These are phyloP conservation scores for Chrosomus eos DNA, from an alignment of 2,797 vertebrate genomes.

Conservation along the genomic window DNA sequence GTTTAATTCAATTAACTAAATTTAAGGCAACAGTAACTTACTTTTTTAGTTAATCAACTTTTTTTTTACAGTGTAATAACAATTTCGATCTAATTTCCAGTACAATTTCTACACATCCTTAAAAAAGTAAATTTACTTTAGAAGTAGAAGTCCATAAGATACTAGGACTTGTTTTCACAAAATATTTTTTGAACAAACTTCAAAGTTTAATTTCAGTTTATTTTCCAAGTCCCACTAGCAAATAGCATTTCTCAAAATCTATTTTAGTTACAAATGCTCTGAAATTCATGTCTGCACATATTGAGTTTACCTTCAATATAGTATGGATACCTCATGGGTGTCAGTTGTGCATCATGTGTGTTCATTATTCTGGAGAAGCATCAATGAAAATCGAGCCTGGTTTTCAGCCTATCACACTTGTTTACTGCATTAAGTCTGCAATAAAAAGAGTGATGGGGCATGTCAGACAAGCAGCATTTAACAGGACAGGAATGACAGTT, in stretches of 20 bases:
- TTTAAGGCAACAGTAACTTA: too few species aligned
- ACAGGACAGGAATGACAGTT: neutral
- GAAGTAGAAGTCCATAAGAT: neutral
- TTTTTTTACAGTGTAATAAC: too few species aligned
- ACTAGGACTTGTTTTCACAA: neutral
- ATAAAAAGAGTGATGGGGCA: constrained; percentile 12
- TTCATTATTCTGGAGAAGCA: constrained; percentile 3
- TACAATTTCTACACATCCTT: neutral
- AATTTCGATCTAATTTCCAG: neutral
- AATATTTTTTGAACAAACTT: neutral
- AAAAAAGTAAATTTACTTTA: neutral
- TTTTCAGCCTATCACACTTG: constrained; percentile 6
- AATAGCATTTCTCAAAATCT: neutral
- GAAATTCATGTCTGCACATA: neutral
- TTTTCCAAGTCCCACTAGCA: neutral
- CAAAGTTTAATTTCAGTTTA: neutral
- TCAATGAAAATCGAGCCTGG: neutral
- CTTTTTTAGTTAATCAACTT: too few species aligned
- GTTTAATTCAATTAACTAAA: too few species aligned
- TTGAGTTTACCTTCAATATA: neutral
- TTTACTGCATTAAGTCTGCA: constrained; percentile 18
- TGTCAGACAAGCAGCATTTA: neutral
- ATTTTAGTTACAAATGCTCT: neutral
- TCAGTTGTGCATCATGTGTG: neutral
- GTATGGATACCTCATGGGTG: neutral